A percentile compares a stretch with the other conserved stretches of the same genome.
These are phyloP conservation scores for Geophilus truncorum DNA, from an alignment of 2,888 invertebrate species.

Conservation along the genomic window DNA sequence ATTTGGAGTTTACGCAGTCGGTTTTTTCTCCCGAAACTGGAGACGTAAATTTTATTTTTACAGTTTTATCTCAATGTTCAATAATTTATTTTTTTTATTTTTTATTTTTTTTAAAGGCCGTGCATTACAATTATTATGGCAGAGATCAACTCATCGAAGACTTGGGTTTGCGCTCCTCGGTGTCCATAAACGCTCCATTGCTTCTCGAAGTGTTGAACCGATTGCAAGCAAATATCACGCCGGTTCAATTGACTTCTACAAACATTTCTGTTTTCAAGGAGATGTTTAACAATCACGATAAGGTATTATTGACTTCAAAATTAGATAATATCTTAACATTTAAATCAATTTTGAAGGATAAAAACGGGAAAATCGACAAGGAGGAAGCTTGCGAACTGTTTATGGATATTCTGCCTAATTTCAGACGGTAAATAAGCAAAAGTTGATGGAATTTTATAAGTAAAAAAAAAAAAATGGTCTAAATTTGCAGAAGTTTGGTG, in stretches of 20 bases:
- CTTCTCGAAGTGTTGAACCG: not conserved
- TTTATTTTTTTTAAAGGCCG: not conserved
- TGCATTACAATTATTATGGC: not conserved
- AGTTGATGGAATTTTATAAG: too few species aligned
- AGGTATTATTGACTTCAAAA: not conserved
- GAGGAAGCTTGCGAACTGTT: not conserved
- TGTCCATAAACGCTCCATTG: not conserved
- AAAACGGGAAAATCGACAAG: not conserved
- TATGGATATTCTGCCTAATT: not conserved
- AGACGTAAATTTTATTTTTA: too few species aligned
- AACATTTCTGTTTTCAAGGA: not conserved
- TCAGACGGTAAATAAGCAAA: not conserved
- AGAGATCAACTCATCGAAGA: not conserved
- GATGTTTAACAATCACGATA: not conserved
- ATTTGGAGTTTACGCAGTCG: conserved; percentile 70
- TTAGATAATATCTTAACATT: not conserved
- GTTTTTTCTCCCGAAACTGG: conserved; percentile 73
- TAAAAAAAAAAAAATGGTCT: not conserved
- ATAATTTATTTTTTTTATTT: not conserved
- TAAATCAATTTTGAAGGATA: not conserved
- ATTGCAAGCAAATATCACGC: not conserved
- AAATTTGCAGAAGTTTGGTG: not conserved
- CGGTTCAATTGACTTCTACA: not conserved
- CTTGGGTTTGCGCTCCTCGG: not conserved
- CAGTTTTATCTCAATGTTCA: not conserved